Base-by-base conservation (phyloP, 2,797 vertebrate genomes). In the Microctenopoma stevenorrisi region DNA sequence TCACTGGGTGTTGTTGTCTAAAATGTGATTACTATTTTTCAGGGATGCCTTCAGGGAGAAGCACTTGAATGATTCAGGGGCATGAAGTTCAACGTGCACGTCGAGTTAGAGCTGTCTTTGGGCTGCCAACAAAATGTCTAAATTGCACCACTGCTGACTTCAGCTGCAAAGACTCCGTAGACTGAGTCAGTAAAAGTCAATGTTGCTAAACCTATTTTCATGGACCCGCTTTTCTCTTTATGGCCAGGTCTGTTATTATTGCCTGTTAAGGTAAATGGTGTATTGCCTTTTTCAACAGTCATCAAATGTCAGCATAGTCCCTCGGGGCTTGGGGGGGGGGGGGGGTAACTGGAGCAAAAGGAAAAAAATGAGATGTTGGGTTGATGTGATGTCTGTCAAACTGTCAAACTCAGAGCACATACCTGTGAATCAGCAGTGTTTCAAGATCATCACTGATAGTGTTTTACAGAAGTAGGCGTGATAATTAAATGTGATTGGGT, bases 321-420 rank as follows among this genome's bases (percentile, higher is more conserved):
- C 64, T 74, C 78, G 60, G 69, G 44, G 52, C 15, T 49, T 10
- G 14, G 49, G 49, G 68, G 68, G 82, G 68, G 68, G 82, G 18
- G 22, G 22, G 22, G 22, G 77, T 58, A 47, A 80, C 78, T 68
- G 47, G 49, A 85, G 69, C 76, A 60, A 86, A 76, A 81, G 80
- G 76, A 79, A 84, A 68, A 76, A 62, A 72, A 62, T 52, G 13
- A 54, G 64, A 74, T 68, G 68, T 68, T 63, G 61, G 63, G 69
- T 68, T 81, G 69, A 77, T 55, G 46, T 88, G 86, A 87, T 72
- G 76, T 85, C 48, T 70, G 42, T 47, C 64, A 84, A 79, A 83
- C 69, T 74, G 70, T 82, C 81, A 85, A 61, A 76, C 61, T 68
- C 63, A 49, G 74, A 73, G 68, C 60, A 64, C 56, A 82, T 76